phyloP scores from a whole-genome alignment of 2,888 invertebrate species.

The Allophyes oxyacanthae region DNA sequence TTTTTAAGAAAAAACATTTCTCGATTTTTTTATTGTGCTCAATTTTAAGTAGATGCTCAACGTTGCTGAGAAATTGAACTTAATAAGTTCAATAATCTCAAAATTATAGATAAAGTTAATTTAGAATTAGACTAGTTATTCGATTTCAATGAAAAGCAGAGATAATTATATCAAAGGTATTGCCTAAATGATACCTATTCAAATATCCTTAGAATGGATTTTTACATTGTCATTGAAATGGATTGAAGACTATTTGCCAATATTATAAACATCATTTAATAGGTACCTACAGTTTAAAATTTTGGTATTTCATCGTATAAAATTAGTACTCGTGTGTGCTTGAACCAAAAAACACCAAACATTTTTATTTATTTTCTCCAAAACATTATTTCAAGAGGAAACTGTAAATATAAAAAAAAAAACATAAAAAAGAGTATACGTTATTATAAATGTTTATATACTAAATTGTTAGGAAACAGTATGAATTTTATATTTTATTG shows the following conservation, averaged over 20 bases:
- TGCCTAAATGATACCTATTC: too few species aligned
- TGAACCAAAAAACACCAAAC: background rate
- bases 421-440: conserved; percentile 20
- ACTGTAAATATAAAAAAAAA: too few species aligned
- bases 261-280: background rate
- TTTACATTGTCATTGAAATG: too few species aligned
- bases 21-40: conserved; percentile 37
- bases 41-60: conserved; percentile 44
- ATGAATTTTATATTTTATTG: conserved; percentile 17
- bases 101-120: conserved; percentile 22
- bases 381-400: background rate
- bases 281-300: background rate
- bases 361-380: background rate
- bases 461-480: conserved; percentile 16
- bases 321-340: background rate
- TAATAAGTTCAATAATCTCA: conserved; percentile 24
- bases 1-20: conserved; percentile 14
- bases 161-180: background rate
- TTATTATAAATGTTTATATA: conserved; percentile 9
- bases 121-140: conserved; percentile 5
- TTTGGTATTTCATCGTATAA: background rate
- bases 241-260: too few species aligned
- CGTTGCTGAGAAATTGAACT: conserved; percentile 22
- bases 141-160: conserved; percentile 2
- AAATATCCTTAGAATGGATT: background rate